These are phyloP conservation scores for Drosophila parvula DNA, from an alignment of 1,140 invertebrate genomes.

Conservation along the genomic window DNA sequence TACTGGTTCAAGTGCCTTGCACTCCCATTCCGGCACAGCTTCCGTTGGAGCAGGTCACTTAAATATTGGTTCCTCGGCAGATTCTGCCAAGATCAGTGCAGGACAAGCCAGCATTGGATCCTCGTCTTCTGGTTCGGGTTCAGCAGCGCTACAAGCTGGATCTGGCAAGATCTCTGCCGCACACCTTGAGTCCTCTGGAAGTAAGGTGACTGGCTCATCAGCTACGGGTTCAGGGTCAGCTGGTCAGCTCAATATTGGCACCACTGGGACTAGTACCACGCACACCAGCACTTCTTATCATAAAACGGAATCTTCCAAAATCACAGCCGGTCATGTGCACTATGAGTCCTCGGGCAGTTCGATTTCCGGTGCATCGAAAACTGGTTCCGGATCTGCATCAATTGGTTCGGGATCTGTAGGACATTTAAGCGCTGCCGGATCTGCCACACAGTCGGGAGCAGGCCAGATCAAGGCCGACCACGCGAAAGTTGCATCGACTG, in stretches of 20 bases:
- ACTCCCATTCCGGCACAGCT: neutral
- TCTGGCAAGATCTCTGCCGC: constrained; percentile 3
- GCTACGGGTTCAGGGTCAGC: neutral
- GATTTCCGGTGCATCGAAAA: neutral
- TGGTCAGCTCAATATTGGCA: neutral
- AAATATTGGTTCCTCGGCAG: neutral
- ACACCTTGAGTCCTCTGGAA: neutral
- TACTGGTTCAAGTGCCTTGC: neutral
- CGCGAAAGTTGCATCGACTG: neutral
- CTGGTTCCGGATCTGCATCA: neutral
- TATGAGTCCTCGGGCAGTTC: neutral
- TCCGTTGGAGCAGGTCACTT: neutral
- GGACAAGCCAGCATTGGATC: neutral
- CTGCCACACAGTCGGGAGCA: neutral
- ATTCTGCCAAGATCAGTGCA: neutral
- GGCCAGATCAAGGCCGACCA: neutral
- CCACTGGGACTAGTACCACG: neutral
- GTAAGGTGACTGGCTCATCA: neutral
- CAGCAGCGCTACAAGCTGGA: neutral
- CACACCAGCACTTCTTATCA: constrained; percentile 7
- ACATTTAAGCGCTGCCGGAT: neutral
- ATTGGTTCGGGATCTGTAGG: constrained; percentile 5
- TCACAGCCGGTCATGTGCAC: neutral
- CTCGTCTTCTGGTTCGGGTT: no score
- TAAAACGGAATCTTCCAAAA: constrained; percentile 2